Evolutionary conservation across 2,113 vertebrate genomes (phyloP).

Genomic region (Siniperca chuatsi): DNA sequence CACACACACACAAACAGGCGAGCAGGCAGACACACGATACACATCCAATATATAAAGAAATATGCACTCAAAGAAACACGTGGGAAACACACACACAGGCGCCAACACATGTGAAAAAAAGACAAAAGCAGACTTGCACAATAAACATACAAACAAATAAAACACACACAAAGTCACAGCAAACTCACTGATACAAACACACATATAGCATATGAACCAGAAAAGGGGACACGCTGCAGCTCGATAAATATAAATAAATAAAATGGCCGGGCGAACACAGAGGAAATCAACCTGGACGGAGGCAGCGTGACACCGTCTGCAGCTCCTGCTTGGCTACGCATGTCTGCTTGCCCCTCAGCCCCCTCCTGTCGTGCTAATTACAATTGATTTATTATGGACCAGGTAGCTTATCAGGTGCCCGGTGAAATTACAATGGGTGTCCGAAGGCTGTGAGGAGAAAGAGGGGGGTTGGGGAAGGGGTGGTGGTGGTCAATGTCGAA

Average conservation of each 20-base stretch:
- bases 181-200: conserved; percentile 4
- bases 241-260: conserved; percentile 70
- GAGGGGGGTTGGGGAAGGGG: conserved; percentile 15
- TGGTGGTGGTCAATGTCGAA: conserved; percentile 92
- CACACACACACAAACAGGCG: background rate
- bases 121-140: background rate
- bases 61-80: background rate
- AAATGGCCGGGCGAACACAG: conserved; percentile 29
- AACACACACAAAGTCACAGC: background rate
- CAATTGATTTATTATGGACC: conserved; percentile 99
- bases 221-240: conserved; percentile 5
- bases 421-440: conserved; percentile 95
- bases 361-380: conserved; percentile 92
- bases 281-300: conserved; percentile 53
- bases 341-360: conserved; percentile 76
- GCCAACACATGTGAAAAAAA: background rate
- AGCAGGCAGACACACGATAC: conserved; percentile 13
- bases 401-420: conserved; percentile 98
- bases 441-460: conserved; percentile 86
- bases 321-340: conserved; percentile 78
- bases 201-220: conserved; percentile 12
- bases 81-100: background rate
- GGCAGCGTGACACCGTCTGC: conserved; percentile 10
- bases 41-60: conserved; percentile 2
- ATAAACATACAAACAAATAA: background rate